Percentiles rank a stretch among this genome's conserved stretches.
These are phyloP conservation scores for Actinemys pallida DNA, from an alignment of 2,113 vertebrate species.

Conservation along the genomic window DNA sequence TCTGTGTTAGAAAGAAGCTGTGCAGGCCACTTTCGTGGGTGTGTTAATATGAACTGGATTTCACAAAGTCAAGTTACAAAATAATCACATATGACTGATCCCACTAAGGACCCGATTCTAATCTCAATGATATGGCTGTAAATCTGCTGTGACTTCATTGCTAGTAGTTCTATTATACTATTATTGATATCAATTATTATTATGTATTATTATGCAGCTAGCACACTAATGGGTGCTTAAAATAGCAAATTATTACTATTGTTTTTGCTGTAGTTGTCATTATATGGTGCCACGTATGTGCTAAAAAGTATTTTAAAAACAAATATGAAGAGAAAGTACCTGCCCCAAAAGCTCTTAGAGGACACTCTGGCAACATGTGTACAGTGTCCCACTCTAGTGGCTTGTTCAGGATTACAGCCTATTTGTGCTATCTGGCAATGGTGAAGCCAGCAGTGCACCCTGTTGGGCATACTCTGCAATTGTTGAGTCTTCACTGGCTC, in stretches of 20 bases:
- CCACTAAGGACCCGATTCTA: not conserved
- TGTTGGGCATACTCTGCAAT: not conserved
- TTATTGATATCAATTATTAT: not conserved
- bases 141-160: not conserved
- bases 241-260: not conserved
- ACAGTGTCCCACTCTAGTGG: not conserved
- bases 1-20: not conserved
- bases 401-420: not conserved
- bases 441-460: not conserved
- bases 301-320: constrained; percentile 9
- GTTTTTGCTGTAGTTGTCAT: not conserved
- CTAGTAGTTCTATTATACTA: not conserved
- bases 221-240: not conserved
- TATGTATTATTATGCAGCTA: not conserved
- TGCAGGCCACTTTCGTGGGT: not conserved
- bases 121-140: not conserved
- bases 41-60: accelerated
- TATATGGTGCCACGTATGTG: not conserved
- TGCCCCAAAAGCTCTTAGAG: not conserved
- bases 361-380: not conserved
- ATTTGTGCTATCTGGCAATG: not conserved
- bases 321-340: not conserved
- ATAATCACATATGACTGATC: not conserved
- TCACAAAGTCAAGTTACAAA: not conserved
- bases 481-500: not conserved